A percentile compares a stretch with the other conserved stretches of the same genome.
These are phyloP conservation scores for Pocillopora damicornis DNA, from an alignment of 64 coral and sea anemone species.

Conservation along the genomic window DNA sequence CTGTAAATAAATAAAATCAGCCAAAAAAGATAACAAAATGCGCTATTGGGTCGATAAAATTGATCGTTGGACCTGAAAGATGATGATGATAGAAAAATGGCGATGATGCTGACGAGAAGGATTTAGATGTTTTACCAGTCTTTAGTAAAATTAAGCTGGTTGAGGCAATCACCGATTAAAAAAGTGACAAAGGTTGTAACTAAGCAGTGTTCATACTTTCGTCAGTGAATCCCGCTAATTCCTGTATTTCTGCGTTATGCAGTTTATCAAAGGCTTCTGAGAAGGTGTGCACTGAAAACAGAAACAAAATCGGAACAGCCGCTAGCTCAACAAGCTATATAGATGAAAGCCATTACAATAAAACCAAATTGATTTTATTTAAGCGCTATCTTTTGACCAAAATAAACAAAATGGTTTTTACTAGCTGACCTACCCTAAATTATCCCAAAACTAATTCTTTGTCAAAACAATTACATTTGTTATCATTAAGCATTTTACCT, in stretches of 20 bases:
- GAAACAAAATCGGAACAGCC: not conserved
- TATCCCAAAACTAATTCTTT: not conserved
- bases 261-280: not conserved
- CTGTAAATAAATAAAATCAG: not conserved
- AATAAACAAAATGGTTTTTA: too few relatives aligned
- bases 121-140: too few relatives aligned
- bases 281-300: not conserved
- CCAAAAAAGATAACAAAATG: not conserved
- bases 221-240: not conserved
- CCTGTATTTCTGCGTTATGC: constrained; percentile 7
- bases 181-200: not conserved
- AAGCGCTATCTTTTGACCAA: not conserved
- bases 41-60: not conserved
- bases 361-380: not conserved
- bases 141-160: not conserved
- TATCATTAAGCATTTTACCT: not conserved
- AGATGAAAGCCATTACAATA: not conserved
- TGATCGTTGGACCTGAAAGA: not conserved
- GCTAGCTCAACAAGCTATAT: not conserved
- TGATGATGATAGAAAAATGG: too few relatives aligned
- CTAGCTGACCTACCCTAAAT: not conserved
- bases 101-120: too few relatives aligned
- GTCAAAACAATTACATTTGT: not conserved
- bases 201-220: not conserved
- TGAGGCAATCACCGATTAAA: not conserved